Evolutionary conservation across 2,113 vertebrate species (phyloP).

Genomic region (Microtus ochrogaster): DNA sequence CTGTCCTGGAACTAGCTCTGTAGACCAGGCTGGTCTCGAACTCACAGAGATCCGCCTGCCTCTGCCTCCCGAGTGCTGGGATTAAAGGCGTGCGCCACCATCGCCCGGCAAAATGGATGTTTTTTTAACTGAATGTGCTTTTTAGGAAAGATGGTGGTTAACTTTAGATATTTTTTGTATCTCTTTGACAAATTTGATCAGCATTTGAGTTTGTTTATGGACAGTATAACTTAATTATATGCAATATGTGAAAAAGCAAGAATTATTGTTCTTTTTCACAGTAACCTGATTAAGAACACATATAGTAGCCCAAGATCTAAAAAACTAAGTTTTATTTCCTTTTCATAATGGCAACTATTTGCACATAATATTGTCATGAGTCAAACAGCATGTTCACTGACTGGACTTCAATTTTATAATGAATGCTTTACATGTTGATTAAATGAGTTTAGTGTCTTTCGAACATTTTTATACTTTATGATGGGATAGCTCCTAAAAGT

Average conservation of each 20-base stretch:
- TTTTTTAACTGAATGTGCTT: conserved; percentile 15
- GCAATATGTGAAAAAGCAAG: neutral
- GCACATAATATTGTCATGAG: neutral
- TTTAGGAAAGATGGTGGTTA: neutral
- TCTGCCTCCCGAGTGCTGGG: too few species aligned
- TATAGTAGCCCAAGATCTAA: neutral
- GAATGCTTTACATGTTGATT: neutral
- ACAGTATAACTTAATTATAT: neutral
- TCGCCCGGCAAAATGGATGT: too few species aligned
- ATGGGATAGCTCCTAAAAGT: conserved; percentile 7
- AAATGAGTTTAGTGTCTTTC: conserved; percentile 41
- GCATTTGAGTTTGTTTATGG: neutral
- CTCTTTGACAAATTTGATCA: conserved; percentile 3
- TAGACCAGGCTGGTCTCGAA: too few species aligned
- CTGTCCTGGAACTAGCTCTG: too few species aligned
- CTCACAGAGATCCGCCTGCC: too few species aligned
- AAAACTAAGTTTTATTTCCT: conserved; percentile 13
- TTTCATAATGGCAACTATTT: neutral
- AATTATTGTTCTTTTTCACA: neutral
- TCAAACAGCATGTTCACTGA: neutral
- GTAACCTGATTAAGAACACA: neutral
- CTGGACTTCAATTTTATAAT: neutral
- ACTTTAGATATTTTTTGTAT: neutral
- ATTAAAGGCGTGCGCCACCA: too few species aligned
- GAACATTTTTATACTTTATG: neutral